Evolutionary conservation across 1,140 invertebrate species (phyloP).

Genomic region (Habropoda laboriosa): DNA sequence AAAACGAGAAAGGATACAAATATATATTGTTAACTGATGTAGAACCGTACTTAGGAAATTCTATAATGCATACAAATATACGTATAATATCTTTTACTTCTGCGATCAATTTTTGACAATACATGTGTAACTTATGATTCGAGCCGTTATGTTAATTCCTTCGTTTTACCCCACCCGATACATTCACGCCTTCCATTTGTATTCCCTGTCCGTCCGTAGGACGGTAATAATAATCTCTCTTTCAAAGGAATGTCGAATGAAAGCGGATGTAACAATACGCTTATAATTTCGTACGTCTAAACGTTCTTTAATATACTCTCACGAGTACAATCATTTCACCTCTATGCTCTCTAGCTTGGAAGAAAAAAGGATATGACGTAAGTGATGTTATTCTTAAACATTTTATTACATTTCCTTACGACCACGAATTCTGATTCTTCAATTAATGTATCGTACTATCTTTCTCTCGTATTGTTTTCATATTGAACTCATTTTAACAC

Average conservation of each 20-base stretch:
- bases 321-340: background rate
- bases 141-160: conserved; percentile 9
- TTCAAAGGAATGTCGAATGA: conserved; percentile 49
- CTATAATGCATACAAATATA: background rate
- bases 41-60: conserved; percentile 4
- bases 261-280: conserved; percentile 49
- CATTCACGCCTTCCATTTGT: conserved; percentile 46
- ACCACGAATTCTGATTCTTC: background rate
- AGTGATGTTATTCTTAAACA: background rate
- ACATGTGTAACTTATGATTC: conserved; percentile 28
- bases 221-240: conserved; percentile 52
- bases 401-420: background rate
- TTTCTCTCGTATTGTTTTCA: no score
- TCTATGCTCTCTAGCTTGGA: background rate
- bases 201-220: conserved; percentile 44
- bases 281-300: conserved; percentile 41
- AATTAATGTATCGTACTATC: no score
- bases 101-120: conserved; percentile 22
- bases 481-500: no score
- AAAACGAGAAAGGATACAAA: background rate
- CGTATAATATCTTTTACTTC: background rate
- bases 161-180: conserved; percentile 29
- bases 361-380: background rate
- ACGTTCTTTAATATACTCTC: background rate
- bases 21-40: conserved; percentile 10